Percentiles rank a stretch among this genome's conserved stretches.
Evolutionary conservation across 2,113 vertebrate species (phyloP).

Genomic region (Myodes glareolus): DNA sequence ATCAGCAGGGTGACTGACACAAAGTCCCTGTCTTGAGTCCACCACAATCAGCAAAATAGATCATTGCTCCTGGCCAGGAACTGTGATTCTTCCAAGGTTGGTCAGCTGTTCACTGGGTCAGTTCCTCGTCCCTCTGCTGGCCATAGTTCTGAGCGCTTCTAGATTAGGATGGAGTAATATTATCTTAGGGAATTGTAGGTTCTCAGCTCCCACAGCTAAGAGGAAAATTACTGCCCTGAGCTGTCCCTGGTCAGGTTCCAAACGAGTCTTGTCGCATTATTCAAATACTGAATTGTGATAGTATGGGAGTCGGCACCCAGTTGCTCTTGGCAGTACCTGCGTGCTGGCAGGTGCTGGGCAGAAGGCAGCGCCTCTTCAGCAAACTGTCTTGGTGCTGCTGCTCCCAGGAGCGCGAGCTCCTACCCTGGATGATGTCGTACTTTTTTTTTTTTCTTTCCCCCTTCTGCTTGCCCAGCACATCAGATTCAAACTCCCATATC

Average conservation of each 20-base stretch:
- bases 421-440: neutral
- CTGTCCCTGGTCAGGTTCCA: slow-evolving; percentile 83
- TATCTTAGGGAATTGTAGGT: slow-evolving; percentile 83
- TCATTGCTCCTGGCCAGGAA: neutral
- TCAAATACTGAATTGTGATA: slow-evolving; percentile 88
- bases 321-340: slow-evolving; percentile 87
- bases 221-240: slow-evolving; percentile 86
- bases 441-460: slow-evolving; percentile 45
- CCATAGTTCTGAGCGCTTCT: slow-evolving; percentile 30
- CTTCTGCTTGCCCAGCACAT: slow-evolving; percentile 78
- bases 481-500: neutral
- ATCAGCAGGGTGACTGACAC: neutral
- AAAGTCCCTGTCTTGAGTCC: neutral
- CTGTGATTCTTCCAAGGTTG: neutral
- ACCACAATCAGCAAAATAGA: neutral
- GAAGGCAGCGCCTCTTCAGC: slow-evolving; percentile 87
- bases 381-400: slow-evolving; percentile 82
- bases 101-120: neutral
- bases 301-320: slow-evolving; percentile 92
- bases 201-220: slow-evolving; percentile 78
- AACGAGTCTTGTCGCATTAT: slow-evolving; percentile 89
- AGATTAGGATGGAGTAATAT: slow-evolving; percentile 66
- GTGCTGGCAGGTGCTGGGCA: slow-evolving; percentile 91
- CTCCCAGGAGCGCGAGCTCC: slow-evolving; percentile 66
- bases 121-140: neutral